phyloP scores from a whole-genome alignment of 1,140 invertebrate genomes.

The Diabrotica virgifera region DNA sequence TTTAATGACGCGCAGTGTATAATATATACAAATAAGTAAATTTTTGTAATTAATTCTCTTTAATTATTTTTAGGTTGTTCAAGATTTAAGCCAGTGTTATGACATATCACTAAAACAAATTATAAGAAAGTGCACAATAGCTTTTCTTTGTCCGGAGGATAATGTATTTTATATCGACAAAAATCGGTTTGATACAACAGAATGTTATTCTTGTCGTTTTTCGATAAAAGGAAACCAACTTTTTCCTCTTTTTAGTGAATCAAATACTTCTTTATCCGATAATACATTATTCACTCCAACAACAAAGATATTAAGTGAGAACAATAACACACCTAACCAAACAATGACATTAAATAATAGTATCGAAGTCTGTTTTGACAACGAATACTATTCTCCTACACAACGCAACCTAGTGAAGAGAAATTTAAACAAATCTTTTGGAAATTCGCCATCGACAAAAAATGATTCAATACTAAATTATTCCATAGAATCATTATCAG shows the following conservation, averaged over 20 bases:
- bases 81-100: slow-evolving; percentile 5
- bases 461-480: slow-evolving; percentile 24
- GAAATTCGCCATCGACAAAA: background rate
- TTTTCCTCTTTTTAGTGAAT: background rate
- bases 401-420: slow-evolving; percentile 11
- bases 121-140: slow-evolving; percentile 4
- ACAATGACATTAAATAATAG: background rate
- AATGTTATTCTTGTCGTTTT: background rate
- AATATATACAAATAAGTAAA: too few species aligned
- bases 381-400: background rate
- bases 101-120: background rate
- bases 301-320: background rate
- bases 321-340: background rate
- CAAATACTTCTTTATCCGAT: background rate
- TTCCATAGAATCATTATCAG: slow-evolving; percentile 19
- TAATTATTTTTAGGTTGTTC: slow-evolving; percentile 5
- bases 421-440: slow-evolving; percentile 16
- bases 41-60: background rate
- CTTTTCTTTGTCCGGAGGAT: background rate
- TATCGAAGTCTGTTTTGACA: background rate
- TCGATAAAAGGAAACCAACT: background rate
- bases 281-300: background rate
- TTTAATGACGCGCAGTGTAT: too few species aligned
- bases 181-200: background rate
- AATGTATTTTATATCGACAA: background rate